Evolutionary conservation across 2,797 vertebrate genomes (phyloP), one percentile per base, ranked within the genome.

Genomic region (Rhinogobio ventralis): DNA sequence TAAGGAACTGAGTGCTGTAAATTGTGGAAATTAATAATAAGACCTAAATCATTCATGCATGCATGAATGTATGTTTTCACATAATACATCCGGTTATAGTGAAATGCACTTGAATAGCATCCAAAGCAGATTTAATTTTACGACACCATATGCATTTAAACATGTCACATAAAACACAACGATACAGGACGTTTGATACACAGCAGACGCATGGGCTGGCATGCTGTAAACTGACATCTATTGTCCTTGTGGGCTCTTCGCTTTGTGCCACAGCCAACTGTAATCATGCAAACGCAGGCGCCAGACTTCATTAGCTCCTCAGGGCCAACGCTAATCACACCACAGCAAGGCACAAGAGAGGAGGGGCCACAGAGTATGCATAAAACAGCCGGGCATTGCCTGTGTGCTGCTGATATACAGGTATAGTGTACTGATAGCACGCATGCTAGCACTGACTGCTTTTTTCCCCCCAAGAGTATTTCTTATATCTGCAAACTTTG

Each of bases 291-390:
- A 89, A 90, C 89, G 87, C 90, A 91, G 91, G 89, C 90, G 89
- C 88, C 92, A 81, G 90, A 92, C 90, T 91, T 94, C 90, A 93
- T 94, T 93, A 94, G 92, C 91, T 79, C 89, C 90, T 89, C 88
- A 86, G 91, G 90, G 89, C 87, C 87, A 88, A 86, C 85, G 82
- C 87, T 89, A 87, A 93, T 91, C 89, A 91, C 87, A 90, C 89
- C 75, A 51, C 68, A 79, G 55, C 76, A 85, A 51, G 68, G 76
- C 57, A 72, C 23, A 72, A 73, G 17, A 79, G 42, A 66, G 77
- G 68, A 90, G 87, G 68, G 88, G 87, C 89, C 55, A 67, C 33
- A 55, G 51, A 28, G 60, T 68, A 80, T 49, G 49, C 80, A 88
- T 67, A 83, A 83, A 83, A 76, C 74, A 85, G 68, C 45, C 60